Base-by-base conservation (phyloP, 2,888 invertebrate species). In the Danaus chrysippus region DNA sequence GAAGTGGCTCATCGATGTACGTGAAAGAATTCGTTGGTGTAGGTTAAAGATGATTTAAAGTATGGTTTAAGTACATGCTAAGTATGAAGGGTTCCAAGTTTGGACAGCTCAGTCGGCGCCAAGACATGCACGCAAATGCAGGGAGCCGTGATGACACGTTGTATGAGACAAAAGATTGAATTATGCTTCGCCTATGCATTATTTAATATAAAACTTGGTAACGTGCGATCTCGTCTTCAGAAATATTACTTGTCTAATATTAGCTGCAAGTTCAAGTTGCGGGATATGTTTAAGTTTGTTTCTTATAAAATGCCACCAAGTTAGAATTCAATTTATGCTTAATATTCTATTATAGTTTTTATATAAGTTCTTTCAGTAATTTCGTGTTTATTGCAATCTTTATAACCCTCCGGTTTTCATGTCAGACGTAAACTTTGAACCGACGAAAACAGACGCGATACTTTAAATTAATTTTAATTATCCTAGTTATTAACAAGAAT, bases 51-150 rank as follows among this genome's bases (percentile, higher is more conserved):
- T 60, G 63, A 58, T 65, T 59, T 54, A 53, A 23, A 44, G 10
- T 52, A 49, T 19, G 46, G 63, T 61, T 66, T 60, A 44, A 61
- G 73, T 81, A 71, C 65, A 49, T 60, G 81, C 68, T 76, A 80
- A 83, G 78, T 82, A 80, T 79, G 79, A 82, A 77, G 76, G 77
- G 76, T 72, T 73, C 73, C 71, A 83, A 84, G 74, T 84, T 84
- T 81, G 74, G 84, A 83, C 82, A 76, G 77, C 70, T 65, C 70
- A 72, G 78, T 76, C 76, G 75, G 70, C 76, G 72, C 73, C 78
- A 76, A 76, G 76, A 76, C 74, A 68, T 65, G 76, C 74, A 72
- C 74, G 70, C 72, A 73, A 74, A 76, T 79, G 79, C 80, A 79
- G 65, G 70, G 58, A 68, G 55, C 62, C 65, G 71, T 68, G 74